A percentile compares a stretch with the other conserved stretches of the same genome.
Evolutionary conservation across 2,888 invertebrate species (phyloP).

Genomic region (Bugulina stolonifera): DNA sequence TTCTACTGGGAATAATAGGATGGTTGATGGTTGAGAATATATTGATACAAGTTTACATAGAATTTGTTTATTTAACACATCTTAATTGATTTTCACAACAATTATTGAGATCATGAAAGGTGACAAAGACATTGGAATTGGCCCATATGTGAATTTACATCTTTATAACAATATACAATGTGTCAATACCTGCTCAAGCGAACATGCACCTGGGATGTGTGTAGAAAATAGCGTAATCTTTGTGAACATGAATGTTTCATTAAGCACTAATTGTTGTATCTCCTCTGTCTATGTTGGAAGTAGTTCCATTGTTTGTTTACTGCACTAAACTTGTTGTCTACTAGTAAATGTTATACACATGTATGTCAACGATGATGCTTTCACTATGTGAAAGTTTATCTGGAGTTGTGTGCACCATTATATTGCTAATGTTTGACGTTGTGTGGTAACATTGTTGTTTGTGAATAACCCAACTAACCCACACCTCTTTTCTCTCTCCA

Average conservation of each 20-base stretch:
- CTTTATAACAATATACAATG: neutral
- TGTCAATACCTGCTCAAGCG: neutral
- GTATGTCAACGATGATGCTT: neutral
- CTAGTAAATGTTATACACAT: no score
- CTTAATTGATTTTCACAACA: constrained; percentile 21
- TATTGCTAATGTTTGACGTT: neutral
- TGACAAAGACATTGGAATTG: neutral
- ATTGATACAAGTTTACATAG: neutral
- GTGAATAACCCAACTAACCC: neutral
- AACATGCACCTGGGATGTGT: neutral
- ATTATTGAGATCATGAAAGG: neutral
- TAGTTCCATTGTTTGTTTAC: no score
- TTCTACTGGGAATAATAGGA: constrained; percentile 2
- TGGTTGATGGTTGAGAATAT: neutral
- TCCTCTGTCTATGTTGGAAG: no score
- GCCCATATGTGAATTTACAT: constrained; percentile 20
- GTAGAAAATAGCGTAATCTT: neutral
- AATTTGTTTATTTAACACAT: constrained; percentile 15
- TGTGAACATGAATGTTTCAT: neutral
- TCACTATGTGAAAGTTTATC: neutral
- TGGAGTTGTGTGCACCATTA: neutral
- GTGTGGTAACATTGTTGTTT: constrained; percentile 5
- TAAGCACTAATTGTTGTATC: neutral
- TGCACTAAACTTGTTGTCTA: no score
- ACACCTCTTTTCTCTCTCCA: constrained; percentile 16